Base-by-base conservation (phyloP, 2,113 vertebrate genomes). In the Empidonax alnorum region DNA sequence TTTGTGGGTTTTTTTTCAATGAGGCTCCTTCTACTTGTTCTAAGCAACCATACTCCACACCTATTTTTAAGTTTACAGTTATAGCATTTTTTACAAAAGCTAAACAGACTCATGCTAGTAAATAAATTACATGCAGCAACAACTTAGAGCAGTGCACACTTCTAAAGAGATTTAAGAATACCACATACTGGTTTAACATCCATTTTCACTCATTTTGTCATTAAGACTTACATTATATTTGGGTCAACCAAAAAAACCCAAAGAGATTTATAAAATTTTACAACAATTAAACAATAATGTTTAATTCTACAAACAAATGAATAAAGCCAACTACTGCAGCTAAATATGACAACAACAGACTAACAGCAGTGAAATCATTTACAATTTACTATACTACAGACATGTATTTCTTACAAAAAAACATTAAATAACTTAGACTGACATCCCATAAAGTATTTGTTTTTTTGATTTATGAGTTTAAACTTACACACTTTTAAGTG, bases 201-300 rank as follows among this genome's bases (percentile, higher is more conserved):
- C 89, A 90, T 94, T 90, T 96, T 96, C 96, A 97, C 91, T 98
- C 94, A 92, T 97, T 97, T 98, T 98, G 98, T 98, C 98, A 98
- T 98, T 98, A 97, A 98, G 98, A 98, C 98, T 98, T 98, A 98
- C 98, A 98, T 98, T 98, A 98, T 98, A 94, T 98, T 98, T 98
- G 98, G 98, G 98, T 98, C 96, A 96, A 98, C 97, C 94, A 98
- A 98, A 98, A 97, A 97, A 98, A 98, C 98, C 98, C 98, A 98
- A 98, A 98, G 97, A 98, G 96, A 94, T 98, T 98, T 98, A 97
- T 97, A 98, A 98, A 98, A 97, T 94, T 97, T 97, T 98, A 97
- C 97, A 97, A 97, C 97, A 96, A 98, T 98, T 98, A 98, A 98
- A 98, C 97, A 97, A 83, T 97, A 97, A 97, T 86, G 87, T 98